phyloP scores from a whole-genome alignment of 2,888 invertebrate genomes.

The Melinaea menophilus region DNA sequence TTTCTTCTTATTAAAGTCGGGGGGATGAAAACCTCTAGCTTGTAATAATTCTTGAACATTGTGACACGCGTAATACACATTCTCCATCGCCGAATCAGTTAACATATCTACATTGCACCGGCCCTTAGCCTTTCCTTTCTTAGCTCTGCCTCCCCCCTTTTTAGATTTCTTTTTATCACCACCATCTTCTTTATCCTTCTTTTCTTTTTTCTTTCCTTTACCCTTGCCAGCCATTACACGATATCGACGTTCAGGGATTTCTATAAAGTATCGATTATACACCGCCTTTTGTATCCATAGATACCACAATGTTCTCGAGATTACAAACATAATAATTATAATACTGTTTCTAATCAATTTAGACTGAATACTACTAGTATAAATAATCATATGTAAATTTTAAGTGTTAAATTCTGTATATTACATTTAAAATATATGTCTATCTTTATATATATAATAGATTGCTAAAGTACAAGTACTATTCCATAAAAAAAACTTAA shows the following conservation, averaged over 20 bases:
- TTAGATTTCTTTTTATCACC: slow-evolving; percentile 71
- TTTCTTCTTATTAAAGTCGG: slow-evolving; percentile 91
- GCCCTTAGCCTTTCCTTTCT: slow-evolving; percentile 78
- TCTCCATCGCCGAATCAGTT: slow-evolving; percentile 94
- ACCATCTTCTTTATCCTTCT: slow-evolving; percentile 68
- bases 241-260: background rate
- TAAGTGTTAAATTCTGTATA: too few relatives aligned
- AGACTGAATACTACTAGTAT: too few relatives aligned
- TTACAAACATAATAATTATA: background rate
- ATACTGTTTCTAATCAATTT: background rate
- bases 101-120: slow-evolving; percentile 90
- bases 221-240: slow-evolving; percentile 57
- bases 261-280: slow-evolving; percentile 35
- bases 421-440: too few relatives aligned
- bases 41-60: slow-evolving; percentile 93
- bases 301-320: background rate
- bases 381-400: too few relatives aligned
- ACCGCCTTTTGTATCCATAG: background rate
- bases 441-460: too few relatives aligned
- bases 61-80: slow-evolving; percentile 95
- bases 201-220: slow-evolving; percentile 73
- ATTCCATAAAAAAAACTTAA: background rate
- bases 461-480: too few relatives aligned
- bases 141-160: slow-evolving; percentile 66
- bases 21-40: slow-evolving; percentile 93